phyloP scores from a whole-genome alignment of 2,888 invertebrate genomes.

The Vannuccia rotundouncinata region DNA sequence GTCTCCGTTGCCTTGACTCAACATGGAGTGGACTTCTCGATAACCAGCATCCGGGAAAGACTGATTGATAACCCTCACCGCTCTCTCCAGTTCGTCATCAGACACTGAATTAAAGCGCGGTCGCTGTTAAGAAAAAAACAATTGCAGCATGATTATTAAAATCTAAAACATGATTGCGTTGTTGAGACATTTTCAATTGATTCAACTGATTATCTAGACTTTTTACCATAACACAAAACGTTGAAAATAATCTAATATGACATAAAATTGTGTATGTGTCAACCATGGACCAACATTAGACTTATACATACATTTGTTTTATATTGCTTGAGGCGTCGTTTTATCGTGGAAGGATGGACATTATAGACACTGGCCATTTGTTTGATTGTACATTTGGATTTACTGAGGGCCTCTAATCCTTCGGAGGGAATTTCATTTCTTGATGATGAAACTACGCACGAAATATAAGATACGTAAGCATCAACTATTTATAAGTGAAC shows the following conservation, averaged over 20 bases:
- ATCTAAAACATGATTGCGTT: too few species aligned
- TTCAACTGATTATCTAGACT: too few species aligned
- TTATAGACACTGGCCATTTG: background rate
- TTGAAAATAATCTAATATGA: too few species aligned
- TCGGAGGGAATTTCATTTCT: background rate
- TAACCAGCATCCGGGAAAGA: background rate
- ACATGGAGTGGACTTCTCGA: background rate
- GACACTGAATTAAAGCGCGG: background rate
- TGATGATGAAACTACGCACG: background rate
- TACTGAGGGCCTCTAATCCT: background rate
- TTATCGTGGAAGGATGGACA: background rate
- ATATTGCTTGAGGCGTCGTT: background rate
- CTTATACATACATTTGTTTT: background rate
- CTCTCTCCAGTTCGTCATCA: background rate
- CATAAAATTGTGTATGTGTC: too few species aligned
- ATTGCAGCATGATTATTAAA: too few species aligned
- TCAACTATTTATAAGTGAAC: too few species aligned
- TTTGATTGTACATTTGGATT: background rate
- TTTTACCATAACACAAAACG: too few species aligned
- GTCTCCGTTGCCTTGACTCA: background rate
- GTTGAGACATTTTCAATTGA: too few species aligned
- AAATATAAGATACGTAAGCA: background rate
- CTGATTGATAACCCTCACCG: background rate
- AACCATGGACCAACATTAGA: too few species aligned
- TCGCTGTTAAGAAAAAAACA: background rate